A percentile compares a stretch with the other conserved stretches of the same genome.
Evolutionary conservation across 2,888 invertebrate species (phyloP).

Genomic region (Xestia rhomboidea): DNA sequence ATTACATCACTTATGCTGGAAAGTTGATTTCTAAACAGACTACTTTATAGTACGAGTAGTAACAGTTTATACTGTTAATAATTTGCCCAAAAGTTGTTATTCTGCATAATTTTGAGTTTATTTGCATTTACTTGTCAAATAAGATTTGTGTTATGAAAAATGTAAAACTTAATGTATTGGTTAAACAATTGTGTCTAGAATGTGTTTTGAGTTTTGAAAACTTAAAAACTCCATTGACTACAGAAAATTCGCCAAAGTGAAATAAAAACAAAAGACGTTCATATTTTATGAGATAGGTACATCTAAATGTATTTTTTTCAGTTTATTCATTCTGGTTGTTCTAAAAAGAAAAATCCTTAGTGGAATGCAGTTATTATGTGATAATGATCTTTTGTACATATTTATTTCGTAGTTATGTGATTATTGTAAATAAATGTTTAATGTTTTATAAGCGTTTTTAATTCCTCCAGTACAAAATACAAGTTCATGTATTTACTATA

Average conservation of each 20-base stretch:
- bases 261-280: slow-evolving; percentile 30
- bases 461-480: slow-evolving; percentile 8
- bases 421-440: slow-evolving; percentile 81
- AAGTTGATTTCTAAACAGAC: slow-evolving; percentile 11
- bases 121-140: slow-evolving; percentile 26
- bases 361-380: slow-evolving; percentile 73
- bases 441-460: slow-evolving; percentile 66
- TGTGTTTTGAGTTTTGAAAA: background rate
- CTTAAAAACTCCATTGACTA: background rate
- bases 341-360: slow-evolving; percentile 23
- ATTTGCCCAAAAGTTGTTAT: slow-evolving; percentile 39
- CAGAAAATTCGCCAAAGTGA: slow-evolving; percentile 31
- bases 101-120: slow-evolving; percentile 31
- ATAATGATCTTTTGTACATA: slow-evolving; percentile 81
- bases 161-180: slow-evolving; percentile 3
- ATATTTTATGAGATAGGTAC: slow-evolving; percentile 20
- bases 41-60: no score
- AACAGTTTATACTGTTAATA: slow-evolving; percentile 21
- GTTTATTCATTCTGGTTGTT: slow-evolving; percentile 27
- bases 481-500: background rate
- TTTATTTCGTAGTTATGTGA: slow-evolving; percentile 78
- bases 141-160: slow-evolving; percentile 3
- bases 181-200: background rate
- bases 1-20: background rate
- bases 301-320: slow-evolving; percentile 24